Base-by-base conservation (phyloP, 2,113 vertebrate genomes). In the Saccopteryx leptura region DNA sequence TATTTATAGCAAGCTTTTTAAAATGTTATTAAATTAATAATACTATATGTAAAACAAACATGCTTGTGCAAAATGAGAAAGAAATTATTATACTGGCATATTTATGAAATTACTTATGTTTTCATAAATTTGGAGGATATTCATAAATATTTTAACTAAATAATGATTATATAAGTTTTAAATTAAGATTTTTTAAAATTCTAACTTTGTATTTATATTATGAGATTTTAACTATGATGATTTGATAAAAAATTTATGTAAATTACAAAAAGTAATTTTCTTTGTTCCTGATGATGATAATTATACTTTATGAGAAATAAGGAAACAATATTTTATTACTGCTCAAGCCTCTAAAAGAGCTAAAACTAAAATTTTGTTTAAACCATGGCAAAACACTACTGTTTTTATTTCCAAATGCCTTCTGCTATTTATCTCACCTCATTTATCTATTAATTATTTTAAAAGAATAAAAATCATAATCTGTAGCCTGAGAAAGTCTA, bases 311-410 rank as follows among this genome's bases (percentile, higher is more conserved):
- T 50, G 10, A 76, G 39, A 58, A 80, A 50, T 2, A n/a, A 3
- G 26, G 6, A 83, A 93, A 75, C 4, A 79, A 24, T 12, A 18
- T 71, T 82, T 88, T 52, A 60, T 5, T 71, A 61, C 46, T 71
- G 14, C 0, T 81, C 33, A 75, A 56, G 12, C 80, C 9, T 79
- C 28, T 80, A 74, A 56, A 75, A 48, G 24, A 78, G 24, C 33
- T 48, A 81, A 91, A 95, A 60, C 15, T 91, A 83, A 79, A 60
- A 39, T 76, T 71, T 82, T 88, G 18, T 65, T 87, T 58, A 85
- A 79, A 23, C 2, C 3, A 17, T 52, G 19, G 68, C 80, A 72
- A 10, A n/a, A 66, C 39, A 31, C 50, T 48, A 60, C 23, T 46
- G 10, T 82, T 61, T 79, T 19, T 23, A 19, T 83, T 72, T 88